Evolutionary conservation across 2,888 invertebrate genomes (phyloP).

Genomic region (Meta bourneti): DNA sequence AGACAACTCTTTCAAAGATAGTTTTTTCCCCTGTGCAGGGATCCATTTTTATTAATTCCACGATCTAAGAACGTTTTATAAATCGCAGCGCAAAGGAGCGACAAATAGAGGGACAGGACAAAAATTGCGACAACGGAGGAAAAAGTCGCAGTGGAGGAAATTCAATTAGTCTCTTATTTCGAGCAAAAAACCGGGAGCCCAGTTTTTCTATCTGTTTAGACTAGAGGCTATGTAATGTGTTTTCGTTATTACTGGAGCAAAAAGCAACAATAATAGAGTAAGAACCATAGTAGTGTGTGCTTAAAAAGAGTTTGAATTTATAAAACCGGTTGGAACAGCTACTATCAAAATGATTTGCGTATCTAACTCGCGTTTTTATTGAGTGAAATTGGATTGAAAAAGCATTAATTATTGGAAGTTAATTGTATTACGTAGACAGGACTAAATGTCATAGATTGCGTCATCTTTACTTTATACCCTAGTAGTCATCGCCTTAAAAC

Average conservation of each 20-base stretch:
- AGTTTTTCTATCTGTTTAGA: background rate
- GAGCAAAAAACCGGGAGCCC: background rate
- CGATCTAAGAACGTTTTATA: background rate
- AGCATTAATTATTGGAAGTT: no score
- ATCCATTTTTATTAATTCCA: background rate
- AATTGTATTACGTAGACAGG: no score
- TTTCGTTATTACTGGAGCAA: background rate
- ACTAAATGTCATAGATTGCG: no score
- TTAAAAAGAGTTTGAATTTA: background rate
- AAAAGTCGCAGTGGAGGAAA: background rate
- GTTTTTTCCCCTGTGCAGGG: background rate
- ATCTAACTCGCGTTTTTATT: no score
- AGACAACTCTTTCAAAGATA: background rate
- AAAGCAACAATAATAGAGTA: background rate
- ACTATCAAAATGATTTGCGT: no score
- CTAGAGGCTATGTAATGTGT: background rate
- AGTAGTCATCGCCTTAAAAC: no score
- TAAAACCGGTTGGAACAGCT: background rate
- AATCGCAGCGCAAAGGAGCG: background rate
- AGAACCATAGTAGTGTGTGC: background rate
- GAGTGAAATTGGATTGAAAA: no score
- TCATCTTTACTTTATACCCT: no score
- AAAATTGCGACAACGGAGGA: background rate
- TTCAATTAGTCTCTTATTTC: background rate
- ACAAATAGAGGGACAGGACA: background rate